These are phyloP conservation scores for Orthonychiurus folsomi DNA, from an alignment of 2,888 invertebrate genomes.

Conservation along the genomic window DNA sequence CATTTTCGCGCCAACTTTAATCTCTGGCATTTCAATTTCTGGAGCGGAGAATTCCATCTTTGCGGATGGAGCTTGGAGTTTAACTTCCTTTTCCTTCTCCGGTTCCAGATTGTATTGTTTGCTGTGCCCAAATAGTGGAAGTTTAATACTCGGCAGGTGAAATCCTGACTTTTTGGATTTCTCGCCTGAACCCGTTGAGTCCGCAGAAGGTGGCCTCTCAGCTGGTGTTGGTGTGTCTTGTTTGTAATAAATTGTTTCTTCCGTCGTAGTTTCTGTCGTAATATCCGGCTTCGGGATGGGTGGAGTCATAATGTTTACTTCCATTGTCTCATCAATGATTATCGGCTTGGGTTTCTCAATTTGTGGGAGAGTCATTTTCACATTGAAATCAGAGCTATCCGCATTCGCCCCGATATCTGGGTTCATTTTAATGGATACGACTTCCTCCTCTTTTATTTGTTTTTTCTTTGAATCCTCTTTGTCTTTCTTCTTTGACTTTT, in stretches of 20 bases:
- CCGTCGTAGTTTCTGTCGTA: conserved; percentile 16
- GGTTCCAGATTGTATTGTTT: conserved; percentile 15
- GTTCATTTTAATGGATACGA: conserved; percentile 10
- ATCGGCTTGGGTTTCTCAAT: neutral
- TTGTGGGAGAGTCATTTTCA: neutral
- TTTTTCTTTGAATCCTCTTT: conserved; percentile 17
- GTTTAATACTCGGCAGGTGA: conserved; percentile 16
- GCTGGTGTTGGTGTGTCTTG: conserved; percentile 18
- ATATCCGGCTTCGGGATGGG: conserved; percentile 2
- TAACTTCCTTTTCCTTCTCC: neutral
- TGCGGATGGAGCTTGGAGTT: neutral
- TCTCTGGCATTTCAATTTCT: neutral
- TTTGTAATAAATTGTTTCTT: conserved; percentile 18
- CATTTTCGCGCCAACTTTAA: conserved; percentile 2
- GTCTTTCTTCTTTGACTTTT: conserved; percentile 10
- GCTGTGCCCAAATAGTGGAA: conserved; percentile 17
- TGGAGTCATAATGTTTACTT: conserved; percentile 8
- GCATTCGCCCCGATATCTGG: neutral
- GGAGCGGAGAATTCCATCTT: neutral
- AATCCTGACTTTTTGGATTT: conserved; percentile 12
- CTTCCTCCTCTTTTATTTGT: conserved; percentile 14
- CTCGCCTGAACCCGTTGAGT: conserved; percentile 12
- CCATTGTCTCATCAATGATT: neutral
- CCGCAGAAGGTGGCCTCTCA: conserved; percentile 21
- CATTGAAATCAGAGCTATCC: neutral